These are phyloP conservation scores for Myotis davidii DNA, from an alignment of 2,113 vertebrate genomes.

Conservation along the genomic window DNA sequence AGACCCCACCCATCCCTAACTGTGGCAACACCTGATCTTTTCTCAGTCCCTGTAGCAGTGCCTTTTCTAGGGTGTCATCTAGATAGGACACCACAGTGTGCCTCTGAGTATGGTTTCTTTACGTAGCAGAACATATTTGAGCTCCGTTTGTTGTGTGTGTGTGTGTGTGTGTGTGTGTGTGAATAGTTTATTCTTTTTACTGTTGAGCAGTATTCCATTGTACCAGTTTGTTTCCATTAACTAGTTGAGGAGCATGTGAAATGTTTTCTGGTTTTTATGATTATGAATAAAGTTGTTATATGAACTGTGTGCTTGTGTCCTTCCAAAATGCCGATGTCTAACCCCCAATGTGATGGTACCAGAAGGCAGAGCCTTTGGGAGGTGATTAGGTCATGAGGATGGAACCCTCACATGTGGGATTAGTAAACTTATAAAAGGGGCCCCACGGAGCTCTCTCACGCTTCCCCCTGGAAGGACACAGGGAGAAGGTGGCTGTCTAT, in stretches of 20 bases:
- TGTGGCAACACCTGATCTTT: neutral
- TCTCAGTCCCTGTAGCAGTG: neutral
- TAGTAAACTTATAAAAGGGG: neutral
- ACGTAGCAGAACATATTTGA: neutral
- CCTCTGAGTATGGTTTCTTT: neutral
- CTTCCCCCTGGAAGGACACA: fast-evolving
- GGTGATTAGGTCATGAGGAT: too few relatives aligned
- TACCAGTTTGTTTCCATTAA: neutral
- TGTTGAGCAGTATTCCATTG: neutral
- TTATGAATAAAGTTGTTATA: neutral
- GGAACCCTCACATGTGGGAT: neutral
- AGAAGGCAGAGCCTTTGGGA: neutral
- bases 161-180: fast-evolving
- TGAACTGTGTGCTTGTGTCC: neutral
- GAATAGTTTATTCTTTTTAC: fast-evolving
- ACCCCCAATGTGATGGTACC: neutral
- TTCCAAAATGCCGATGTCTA: too few relatives aligned
- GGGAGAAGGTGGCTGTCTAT: neutral
- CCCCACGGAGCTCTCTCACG: neutral
- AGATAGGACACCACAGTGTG: fast-evolving
- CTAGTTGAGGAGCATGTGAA: neutral
- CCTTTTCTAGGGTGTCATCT: neutral
- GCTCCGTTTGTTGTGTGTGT: too few relatives aligned
- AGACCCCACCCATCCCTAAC: neutral
- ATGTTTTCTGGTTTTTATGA: neutral